Evolutionary conservation across 2,113 vertebrate species (phyloP).

Genomic region (Atlantisia rogersi): DNA sequence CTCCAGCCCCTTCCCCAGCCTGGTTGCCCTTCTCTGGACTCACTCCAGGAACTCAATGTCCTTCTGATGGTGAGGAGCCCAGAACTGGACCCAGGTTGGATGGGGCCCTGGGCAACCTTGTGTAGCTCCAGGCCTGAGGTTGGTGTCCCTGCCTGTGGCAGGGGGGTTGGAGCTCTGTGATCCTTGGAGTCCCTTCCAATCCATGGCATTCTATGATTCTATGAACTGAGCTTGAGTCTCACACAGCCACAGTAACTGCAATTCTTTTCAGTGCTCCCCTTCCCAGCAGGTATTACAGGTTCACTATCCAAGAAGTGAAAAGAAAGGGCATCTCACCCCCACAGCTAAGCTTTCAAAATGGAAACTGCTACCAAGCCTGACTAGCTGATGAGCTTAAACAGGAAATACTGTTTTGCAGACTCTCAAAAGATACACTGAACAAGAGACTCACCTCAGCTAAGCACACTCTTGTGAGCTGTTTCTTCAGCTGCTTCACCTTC

Average conservation of each 20-base stretch:
- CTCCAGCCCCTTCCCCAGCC: too few relatives aligned
- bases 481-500: constrained; percentile 85
- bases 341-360: neutral
- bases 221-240: neutral
- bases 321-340: neutral
- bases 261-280: neutral
- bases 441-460: constrained; percentile 84
- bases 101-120: too few relatives aligned
- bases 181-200: too few relatives aligned
- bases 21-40: too few relatives aligned
- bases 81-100: too few relatives aligned
- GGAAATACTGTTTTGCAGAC: neutral
- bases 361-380: neutral
- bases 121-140: too few relatives aligned
- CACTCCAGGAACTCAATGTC: too few relatives aligned
- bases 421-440: neutral
- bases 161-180: too few relatives aligned
- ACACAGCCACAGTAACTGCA: neutral
- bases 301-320: neutral
- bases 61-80: too few relatives aligned
- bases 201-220: too few relatives aligned
- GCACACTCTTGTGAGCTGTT: constrained; percentile 87
- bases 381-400: neutral
- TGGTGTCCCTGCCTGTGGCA: too few relatives aligned
- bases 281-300: neutral